Conservation (phyloP, 2,113 vertebrate species). For the Heterotilapia buettikoferi region DNA sequence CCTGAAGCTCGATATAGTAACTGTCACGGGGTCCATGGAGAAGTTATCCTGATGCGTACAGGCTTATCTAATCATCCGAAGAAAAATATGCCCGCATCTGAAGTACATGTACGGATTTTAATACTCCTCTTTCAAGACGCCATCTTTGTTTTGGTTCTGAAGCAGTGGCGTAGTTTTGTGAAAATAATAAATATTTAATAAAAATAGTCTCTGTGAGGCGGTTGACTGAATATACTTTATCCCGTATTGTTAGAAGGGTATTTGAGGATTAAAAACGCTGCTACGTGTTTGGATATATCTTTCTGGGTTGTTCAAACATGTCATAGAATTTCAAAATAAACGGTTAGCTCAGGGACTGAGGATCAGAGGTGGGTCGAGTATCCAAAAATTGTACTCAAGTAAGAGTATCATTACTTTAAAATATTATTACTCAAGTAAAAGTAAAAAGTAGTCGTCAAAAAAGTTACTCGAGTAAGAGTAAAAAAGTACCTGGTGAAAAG, state of each 20-base stretch:
- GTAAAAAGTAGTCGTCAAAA: too few relatives aligned
- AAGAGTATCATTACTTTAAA: too few relatives aligned
- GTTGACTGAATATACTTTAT: neutral
- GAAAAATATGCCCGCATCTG: neutral
- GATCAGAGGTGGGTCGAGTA: too few relatives aligned
- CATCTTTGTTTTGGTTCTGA: neutral
- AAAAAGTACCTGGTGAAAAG: too few relatives aligned
- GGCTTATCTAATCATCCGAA: neutral
- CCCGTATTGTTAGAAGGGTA: neutral
- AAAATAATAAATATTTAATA: neutral
- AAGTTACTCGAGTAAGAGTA: too few relatives aligned
- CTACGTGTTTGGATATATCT: neutral
- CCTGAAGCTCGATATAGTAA: neutral
- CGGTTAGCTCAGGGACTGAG: neutral
- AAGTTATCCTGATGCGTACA: neutral
- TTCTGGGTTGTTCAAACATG: neutral
- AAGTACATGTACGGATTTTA: neutral
- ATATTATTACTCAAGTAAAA: too few relatives aligned
- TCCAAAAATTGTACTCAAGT: too few relatives aligned
- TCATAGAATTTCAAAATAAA: neutral
- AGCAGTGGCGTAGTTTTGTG: neutral
- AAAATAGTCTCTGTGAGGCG: neutral
- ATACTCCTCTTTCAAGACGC: neutral
- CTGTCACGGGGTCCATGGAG: neutral
- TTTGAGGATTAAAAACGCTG: neutral